Evolutionary conservation across 2,888 invertebrate genomes (phyloP).

Genomic region (Bombylius major): DNA sequence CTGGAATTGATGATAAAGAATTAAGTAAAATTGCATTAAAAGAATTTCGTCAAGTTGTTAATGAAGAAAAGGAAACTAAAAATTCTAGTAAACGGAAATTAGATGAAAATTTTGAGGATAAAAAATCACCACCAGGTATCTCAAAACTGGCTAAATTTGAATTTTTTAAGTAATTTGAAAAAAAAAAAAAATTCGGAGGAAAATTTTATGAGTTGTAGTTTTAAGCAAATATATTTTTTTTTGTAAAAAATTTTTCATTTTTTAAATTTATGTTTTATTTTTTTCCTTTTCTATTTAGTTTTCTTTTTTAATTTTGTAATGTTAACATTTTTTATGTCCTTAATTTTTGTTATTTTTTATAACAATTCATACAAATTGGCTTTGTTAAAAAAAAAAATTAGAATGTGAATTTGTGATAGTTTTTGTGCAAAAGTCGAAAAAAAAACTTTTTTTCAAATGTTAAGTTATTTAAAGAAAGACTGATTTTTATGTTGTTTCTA

Average conservation of each 20-base stretch:
- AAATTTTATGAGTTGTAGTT: neutral
- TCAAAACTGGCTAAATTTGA: conserved; percentile 36
- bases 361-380: too few relatives aligned
- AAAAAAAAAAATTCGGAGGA: neutral
- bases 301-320: too few relatives aligned
- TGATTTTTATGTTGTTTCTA: too few relatives aligned
- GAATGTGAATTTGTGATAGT: too few relatives aligned
- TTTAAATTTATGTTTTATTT: too few relatives aligned
- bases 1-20: conserved; percentile 41
- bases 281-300: too few relatives aligned
- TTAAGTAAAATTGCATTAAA: conserved; percentile 42
- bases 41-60: conserved; percentile 24
- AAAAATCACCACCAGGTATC: conserved; percentile 13
- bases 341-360: too few relatives aligned
- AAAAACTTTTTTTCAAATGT: too few relatives aligned
- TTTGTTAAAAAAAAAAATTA: too few relatives aligned
- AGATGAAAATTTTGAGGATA: conserved; percentile 19
- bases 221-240: neutral
- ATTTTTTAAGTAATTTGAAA: conserved; percentile 20
- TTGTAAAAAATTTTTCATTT: neutral
- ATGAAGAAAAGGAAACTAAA: conserved; percentile 23
- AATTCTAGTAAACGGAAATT: conserved; percentile 36
- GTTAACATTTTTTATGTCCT: too few relatives aligned
- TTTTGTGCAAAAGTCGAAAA: too few relatives aligned
- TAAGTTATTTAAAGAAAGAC: too few relatives aligned